A percentile compares a stretch with the other conserved stretches of the same genome.
Conservation (phyloP, 2,888 invertebrate species). For the Stenoptilia bipunctidactyla region DNA sequence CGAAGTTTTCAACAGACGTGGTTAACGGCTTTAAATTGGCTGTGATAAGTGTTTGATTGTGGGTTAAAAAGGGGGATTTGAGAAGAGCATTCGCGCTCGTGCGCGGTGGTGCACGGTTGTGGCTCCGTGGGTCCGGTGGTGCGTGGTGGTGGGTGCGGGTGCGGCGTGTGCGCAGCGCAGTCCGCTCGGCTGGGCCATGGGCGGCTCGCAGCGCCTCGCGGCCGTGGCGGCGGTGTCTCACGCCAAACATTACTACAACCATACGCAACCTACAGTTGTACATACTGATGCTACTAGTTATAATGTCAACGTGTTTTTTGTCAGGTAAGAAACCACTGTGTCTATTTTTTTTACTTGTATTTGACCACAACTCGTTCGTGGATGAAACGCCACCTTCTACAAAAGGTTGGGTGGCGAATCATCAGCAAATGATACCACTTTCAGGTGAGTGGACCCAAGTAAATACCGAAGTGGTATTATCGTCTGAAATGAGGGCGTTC, state of each 20-base stretch:
- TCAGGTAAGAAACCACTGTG: no score
- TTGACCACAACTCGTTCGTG: no score
- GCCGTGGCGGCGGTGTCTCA: constrained; percentile 65
- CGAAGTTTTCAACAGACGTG: no score
- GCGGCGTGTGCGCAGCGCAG: constrained; percentile 56
- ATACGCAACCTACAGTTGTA: constrained; percentile 48
- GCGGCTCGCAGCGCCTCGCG: constrained; percentile 75
- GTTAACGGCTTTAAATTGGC: no score
- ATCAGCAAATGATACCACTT: no score
- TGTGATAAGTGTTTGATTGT: background rate
- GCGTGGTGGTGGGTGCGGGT: constrained; percentile 44
- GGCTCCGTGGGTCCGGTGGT: constrained; percentile 50
- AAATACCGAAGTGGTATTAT: no score
- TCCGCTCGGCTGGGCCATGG: constrained; percentile 74
- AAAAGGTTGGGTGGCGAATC: no score
- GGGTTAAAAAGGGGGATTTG: background rate
- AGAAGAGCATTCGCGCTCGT: no score
- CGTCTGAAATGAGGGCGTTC: no score
- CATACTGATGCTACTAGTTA: constrained; percentile 43
- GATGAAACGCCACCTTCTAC: no score
- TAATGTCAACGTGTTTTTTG: constrained; percentile 77
- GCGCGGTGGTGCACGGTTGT: constrained; percentile 46
- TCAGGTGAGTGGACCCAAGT: no score
- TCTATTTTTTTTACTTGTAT: background rate
- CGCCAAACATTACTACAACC: constrained; percentile 52